Conservation (phyloP, 1,140 invertebrate species). For the Drosophila pachea region DNA sequence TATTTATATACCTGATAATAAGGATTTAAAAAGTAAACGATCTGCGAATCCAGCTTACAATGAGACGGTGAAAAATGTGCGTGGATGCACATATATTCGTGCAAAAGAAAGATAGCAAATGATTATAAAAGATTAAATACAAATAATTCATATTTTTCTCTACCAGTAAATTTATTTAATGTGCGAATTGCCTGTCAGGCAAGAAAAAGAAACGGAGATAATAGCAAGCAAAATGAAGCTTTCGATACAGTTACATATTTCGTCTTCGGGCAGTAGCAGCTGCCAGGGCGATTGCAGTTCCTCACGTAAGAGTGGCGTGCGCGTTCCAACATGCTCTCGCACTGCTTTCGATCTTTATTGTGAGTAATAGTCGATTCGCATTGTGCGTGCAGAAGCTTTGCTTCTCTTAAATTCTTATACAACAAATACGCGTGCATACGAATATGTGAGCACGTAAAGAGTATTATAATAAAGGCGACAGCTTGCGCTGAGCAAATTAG, state of each 20-base stretch:
- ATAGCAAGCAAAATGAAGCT: not conserved
- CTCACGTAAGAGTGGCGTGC: not conserved
- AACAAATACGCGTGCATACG: no score
- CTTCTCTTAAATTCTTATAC: no score
- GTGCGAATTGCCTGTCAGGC: not conserved
- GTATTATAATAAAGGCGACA: not conserved
- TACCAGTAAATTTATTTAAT: not conserved
- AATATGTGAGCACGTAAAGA: constrained; percentile 2
- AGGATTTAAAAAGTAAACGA: not conserved
- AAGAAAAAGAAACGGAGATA: not conserved
- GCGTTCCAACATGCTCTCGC: not conserved
- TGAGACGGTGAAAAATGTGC: no score
- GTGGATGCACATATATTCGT: no score
- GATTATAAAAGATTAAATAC: not conserved
- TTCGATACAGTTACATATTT: not conserved
- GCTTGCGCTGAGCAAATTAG: constrained; percentile 1
- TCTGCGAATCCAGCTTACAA: no score
- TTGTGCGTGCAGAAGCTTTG: no score
- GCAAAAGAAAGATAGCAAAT: no score
- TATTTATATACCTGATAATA: not conserved
- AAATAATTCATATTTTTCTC: not conserved
- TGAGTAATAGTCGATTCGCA: no score
- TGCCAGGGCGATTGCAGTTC: not conserved
- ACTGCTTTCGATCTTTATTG: not conserved
- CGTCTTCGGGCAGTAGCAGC: not conserved